Base-by-base conservation (phyloP, 2,113 vertebrate species). In the Charina bottae region DNA sequence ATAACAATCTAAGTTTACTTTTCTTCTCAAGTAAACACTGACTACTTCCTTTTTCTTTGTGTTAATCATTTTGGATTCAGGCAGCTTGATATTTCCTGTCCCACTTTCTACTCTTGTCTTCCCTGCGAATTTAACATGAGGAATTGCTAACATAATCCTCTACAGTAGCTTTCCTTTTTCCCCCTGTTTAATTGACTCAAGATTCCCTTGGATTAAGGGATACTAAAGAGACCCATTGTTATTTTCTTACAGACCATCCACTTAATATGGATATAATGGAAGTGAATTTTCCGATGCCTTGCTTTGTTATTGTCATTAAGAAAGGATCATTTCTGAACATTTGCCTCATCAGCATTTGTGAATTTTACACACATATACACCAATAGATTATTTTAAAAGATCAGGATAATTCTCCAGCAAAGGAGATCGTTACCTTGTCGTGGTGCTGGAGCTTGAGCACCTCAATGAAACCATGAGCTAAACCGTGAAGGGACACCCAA, bases 221-320 rank as follows among this genome's bases (percentile, higher is more conserved):
- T 53, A 83, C 58, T 37, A 93, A 88, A 93, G 92, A 26, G 88
- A 33, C 94, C 91, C 53, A 86, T 92, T 42, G 83, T 94, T 55
- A 54, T 37, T 59, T 92, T 7, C 33, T 91, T 93, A 42, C 56
- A 92, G 72, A 92, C 49, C 37, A 87, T 3, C 7, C 10, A 86
- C 37, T 92, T 64, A 56, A 72, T 53, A 49, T 0, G 59, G 89
- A 93, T 58, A 60, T 62, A 62, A 54, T 0, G 54, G 86, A 93
- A 64, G 42, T 55, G 55, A 59, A 89, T 78, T 68, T 62, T 59
- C 92, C 94, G 94, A 92, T 95, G 85, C 91, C 21, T 89, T 94
- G 28, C 0, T 0, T 55, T 84, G 15, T 59, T 58, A 58, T 49
- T 28, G 42, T 26, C 33, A 53, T 83, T 83, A 83, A 55, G n/a